Evolutionary conservation across 1,140 invertebrate species (phyloP), one percentile per base, ranked within the genome.

Genomic region (Bombus affinis): DNA sequence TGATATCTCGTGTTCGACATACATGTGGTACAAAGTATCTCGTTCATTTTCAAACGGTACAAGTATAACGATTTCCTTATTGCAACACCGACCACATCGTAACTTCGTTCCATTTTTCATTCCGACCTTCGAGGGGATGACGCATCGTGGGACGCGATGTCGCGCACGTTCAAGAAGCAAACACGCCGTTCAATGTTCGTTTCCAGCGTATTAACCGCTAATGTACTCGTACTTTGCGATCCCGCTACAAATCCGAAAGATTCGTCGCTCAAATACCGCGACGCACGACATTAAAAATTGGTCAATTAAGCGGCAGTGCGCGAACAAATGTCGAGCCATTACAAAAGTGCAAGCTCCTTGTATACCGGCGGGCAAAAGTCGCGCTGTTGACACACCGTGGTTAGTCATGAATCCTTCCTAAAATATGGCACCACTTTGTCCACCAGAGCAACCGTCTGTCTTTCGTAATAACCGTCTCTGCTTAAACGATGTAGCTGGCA

Each of bases 371-470:
- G 37, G 74, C 62, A 71, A 47, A 80, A 66, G 87, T 86, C 84
- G 72, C 71, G 8, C 53, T 76, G 84, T 32, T 83, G 87, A 83
- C 88, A 70, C 80, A 80, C 4, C 74, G 53, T 66, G 76, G 88
- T 89, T 86, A 81, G 28, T 89, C 88, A 65, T 62, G 85, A 84
- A 89, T 86, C 81, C 88, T 83, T 86, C 85, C 80, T 89, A 86
- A 89, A 89, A 81, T 89, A 89, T 89, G 59, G 81, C 76, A 84
- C 76, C 88, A 89, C 88, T 89, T 89, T 89, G 88, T 86, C 88
- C 84, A 76, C 65, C 65, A 8, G 47, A 53, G 47, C 83, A 59
- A 59, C 57, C 81, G 87, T 89, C 84, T 77, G 84, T 80, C 79
- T 81, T 57, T 13, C 53, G 84, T 86, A 89, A 89, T 89, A 89